A percentile compares a stretch with the other conserved stretches of the same genome.
Evolutionary conservation across 2,888 invertebrate genomes (phyloP).

Genomic region (Chesias legatella): DNA sequence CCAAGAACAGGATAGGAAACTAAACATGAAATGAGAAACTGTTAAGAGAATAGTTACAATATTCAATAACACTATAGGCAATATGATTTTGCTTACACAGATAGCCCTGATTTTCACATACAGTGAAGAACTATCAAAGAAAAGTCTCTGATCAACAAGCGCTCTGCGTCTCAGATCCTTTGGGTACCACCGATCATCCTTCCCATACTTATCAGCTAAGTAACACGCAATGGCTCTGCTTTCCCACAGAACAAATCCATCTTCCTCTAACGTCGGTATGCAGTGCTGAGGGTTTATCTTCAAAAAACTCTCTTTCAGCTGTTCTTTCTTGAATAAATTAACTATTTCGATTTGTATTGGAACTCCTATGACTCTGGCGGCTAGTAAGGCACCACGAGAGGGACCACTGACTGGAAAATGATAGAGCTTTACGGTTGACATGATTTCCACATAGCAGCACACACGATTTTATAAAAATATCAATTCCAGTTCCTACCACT

Average conservation of each 20-base stretch:
- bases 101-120: conserved; percentile 83
- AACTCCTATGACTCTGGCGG: conserved; percentile 79
- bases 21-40: no score
- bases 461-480: neutral
- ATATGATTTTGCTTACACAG: conserved; percentile 71
- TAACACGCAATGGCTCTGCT: conserved; percentile 84
- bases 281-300: conserved; percentile 84
- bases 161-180: conserved; percentile 79
- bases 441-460: conserved; percentile 7
- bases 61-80: no score
- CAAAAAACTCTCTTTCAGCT: conserved; percentile 76
- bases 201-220: conserved; percentile 81
- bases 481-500: no score
- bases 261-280: conserved; percentile 84
- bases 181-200: conserved; percentile 82
- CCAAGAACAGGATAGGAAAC: conserved; percentile 82
- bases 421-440: conserved; percentile 68
- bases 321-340: conserved; percentile 81
- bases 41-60: neutral
- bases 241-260: conserved; percentile 84
- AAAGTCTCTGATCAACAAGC: conserved; percentile 81
- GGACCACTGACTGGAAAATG: conserved; percentile 83
- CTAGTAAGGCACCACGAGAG: conserved; percentile 81
- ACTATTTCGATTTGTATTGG: conserved; percentile 72
- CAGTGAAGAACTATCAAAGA: conserved; percentile 82